Evolutionary conservation across 2,113 vertebrate species (phyloP), one percentile per base, ranked within the genome.

Genomic region (Ibidorhyncha struthersii): DNA sequence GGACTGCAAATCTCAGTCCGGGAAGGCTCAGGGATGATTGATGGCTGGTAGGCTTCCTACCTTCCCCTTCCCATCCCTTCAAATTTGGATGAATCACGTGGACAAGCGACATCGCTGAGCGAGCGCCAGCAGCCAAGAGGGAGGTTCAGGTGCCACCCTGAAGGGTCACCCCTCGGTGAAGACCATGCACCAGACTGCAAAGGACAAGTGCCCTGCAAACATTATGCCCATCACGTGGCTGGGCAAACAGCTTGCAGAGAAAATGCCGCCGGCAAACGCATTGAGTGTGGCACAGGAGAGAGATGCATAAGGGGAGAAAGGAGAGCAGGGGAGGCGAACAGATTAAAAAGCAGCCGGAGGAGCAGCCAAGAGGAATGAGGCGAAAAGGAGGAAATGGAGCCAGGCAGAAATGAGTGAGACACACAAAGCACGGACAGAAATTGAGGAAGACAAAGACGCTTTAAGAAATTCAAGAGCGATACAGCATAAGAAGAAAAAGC

Each of bases 361-460:
- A 73, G 80, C 9, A 4, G 91, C n/a, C 2, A 2, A 82, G 52
- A 52, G 73, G 40, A 59, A 1, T 12, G 45, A 71, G 79, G 58
- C 69, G 47, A 49, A 47, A 62, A 79, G 70, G n/a, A 84, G 32
- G 65, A 91, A 93, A 62, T 0, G 2, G 49, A 90, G 34, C 9
- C 59, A n/a, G 67, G 53, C 45, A 90, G 83, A 90, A 83, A 53
- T 2, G 62, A 29, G 50, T 0, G 47, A 74, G 41, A 41, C 53
- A 58, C 0, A 0, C 22, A 41, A 34, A 80, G 22, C 3, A 13
- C 0, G 0, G 20, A 13, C 30, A 59, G n/a, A 55, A 83, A 87
- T 0, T 15, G 38, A 63, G 61, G 86, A 67, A 85, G 50, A 52
- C 1, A 12, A 82, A 91, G 20, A n/a, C 7, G 12, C 86, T 41